Conservation (phyloP, 1,140 invertebrate species). For the Magallana angulata region DNA sequence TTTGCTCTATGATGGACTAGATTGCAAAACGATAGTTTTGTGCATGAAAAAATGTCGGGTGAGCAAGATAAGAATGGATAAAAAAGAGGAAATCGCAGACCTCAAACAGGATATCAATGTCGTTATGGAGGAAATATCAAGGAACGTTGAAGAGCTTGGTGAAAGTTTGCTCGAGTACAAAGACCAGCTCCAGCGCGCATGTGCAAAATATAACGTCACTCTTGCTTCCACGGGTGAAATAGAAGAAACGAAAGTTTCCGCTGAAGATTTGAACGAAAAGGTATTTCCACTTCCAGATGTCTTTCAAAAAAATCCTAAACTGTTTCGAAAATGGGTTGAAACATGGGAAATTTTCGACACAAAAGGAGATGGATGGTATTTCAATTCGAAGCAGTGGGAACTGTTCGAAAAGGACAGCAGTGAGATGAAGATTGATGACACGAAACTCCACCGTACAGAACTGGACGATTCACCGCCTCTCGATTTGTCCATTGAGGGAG, state of each 20-base stretch:
- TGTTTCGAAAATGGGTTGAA: constrained; percentile 25
- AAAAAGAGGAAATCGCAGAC: neutral
- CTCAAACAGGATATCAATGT: neutral
- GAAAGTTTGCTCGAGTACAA: constrained; percentile 22
- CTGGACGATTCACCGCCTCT: constrained; percentile 17
- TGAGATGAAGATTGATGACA: constrained; percentile 7
- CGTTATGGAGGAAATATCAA: neutral
- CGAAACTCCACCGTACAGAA: constrained; percentile 11
- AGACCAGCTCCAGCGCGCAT: constrained; percentile 35
- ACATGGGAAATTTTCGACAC: constrained; percentile 44
- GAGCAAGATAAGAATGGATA: neutral
- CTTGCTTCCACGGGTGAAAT: neutral
- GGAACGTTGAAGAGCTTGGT: neutral
- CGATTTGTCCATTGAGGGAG: constrained; percentile 8
- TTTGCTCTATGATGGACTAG: constrained; percentile 12
- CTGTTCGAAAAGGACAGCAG: neutral
- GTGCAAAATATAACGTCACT: constrained; percentile 12
- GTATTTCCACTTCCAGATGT: constrained; percentile 35
- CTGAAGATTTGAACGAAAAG: constrained; percentile 41
- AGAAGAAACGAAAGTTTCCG: neutral
- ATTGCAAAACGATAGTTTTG: constrained; percentile 18
- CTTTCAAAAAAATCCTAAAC: neutral
- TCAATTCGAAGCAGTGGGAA: neutral
- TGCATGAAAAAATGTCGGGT: constrained; percentile 34
- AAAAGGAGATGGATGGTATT: constrained; percentile 12